These are phyloP conservation scores for Tarsius wallacei DNA, from an alignment of 2,797 vertebrate genomes.

Conservation along the genomic window DNA sequence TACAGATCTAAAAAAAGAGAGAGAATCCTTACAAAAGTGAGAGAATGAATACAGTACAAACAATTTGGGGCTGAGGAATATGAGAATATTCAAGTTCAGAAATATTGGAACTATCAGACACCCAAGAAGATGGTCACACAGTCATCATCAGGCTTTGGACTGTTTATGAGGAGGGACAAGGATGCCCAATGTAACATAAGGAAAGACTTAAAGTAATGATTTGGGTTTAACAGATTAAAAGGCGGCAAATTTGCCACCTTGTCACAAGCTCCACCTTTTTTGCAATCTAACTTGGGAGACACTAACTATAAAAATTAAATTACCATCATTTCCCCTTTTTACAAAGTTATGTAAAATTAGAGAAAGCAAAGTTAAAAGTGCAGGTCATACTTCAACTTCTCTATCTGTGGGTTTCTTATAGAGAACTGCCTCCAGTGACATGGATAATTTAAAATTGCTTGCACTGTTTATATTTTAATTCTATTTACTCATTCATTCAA, in stretches of 20 bases:
- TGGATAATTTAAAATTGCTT: not conserved
- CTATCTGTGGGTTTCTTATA: not conserved
- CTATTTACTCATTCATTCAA: not conserved
- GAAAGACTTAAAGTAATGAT: not conserved
- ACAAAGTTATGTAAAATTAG: not conserved
- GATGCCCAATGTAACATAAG: not conserved
- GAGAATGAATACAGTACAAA: not conserved
- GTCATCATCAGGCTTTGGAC: not conserved
- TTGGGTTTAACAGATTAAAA: not conserved
- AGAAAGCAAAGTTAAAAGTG: slow-evolving; percentile 20
- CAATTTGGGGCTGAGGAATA: not conserved
- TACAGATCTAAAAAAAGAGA: not conserved
- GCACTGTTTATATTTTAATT: not conserved
- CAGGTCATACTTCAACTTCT: not conserved
- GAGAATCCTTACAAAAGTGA: not conserved
- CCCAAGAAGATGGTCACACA: not conserved
- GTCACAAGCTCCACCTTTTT: not conserved
- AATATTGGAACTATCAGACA: not conserved
- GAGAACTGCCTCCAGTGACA: not conserved
- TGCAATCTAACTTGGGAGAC: not conserved
- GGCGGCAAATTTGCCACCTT: not conserved
- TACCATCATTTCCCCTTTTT: not conserved
- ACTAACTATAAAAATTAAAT: not conserved
- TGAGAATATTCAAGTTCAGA: not conserved
- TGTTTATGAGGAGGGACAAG: not conserved